phyloP scores from a whole-genome alignment of 1,140 invertebrate species.

The Drepana arcuata region DNA sequence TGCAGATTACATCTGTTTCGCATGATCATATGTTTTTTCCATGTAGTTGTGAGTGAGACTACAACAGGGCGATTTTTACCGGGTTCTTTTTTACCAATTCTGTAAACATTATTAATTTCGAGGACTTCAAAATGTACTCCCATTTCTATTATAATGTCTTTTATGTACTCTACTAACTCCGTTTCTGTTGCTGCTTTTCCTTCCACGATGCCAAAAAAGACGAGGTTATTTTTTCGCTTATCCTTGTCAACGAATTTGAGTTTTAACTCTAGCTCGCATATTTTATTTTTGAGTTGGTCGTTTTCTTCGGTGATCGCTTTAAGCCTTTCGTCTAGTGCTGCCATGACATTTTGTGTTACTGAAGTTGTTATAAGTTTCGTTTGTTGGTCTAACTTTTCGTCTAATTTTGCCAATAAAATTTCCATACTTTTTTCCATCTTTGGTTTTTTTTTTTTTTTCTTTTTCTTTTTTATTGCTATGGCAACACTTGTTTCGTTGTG shows the following conservation, averaged over 20 bases:
- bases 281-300: slow-evolving; percentile 12
- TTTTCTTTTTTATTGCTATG: too few species aligned
- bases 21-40: background rate
- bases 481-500: too few species aligned
- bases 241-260: slow-evolving; percentile 11
- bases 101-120: slow-evolving; percentile 10
- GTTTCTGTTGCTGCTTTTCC: slow-evolving; percentile 9
- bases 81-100: slow-evolving; percentile 8
- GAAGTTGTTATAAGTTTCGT: slow-evolving; percentile 8
- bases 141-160: slow-evolving; percentile 11
- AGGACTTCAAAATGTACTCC: slow-evolving; percentile 6
- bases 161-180: slow-evolving; percentile 7
- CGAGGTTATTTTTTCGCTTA: slow-evolving; percentile 14
- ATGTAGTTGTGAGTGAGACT: background rate
- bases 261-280: slow-evolving; percentile 5
- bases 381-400: too few species aligned
- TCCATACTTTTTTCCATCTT: too few species aligned
- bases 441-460: too few species aligned
- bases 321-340: slow-evolving; percentile 13
- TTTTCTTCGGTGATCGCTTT: slow-evolving; percentile 10
- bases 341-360: slow-evolving; percentile 18
- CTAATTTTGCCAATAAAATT: too few species aligned
- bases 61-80: background rate
- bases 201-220: slow-evolving; percentile 12
- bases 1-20: background rate